Evolutionary conservation across 2,113 vertebrate species (phyloP).

Genomic region (Urocolius indicus): DNA sequence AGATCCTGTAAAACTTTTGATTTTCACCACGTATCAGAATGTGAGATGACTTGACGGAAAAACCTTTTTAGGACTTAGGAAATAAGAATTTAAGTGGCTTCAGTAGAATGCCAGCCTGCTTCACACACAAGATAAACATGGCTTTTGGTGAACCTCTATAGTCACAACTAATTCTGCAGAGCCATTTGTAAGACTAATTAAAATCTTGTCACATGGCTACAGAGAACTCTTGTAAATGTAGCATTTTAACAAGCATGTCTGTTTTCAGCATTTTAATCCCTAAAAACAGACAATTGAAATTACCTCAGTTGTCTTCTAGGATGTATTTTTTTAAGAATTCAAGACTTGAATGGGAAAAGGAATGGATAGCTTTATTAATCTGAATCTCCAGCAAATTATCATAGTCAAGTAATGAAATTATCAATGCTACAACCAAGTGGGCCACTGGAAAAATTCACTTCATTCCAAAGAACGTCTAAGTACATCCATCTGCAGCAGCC

Average conservation of each 20-base stretch:
- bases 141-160: background rate
- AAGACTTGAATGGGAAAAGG: background rate
- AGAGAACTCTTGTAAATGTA: background rate
- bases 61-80: background rate
- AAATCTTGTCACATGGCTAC: background rate
- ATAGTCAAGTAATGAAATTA: background rate
- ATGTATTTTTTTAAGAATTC: background rate
- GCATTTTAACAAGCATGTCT: background rate
- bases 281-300: slow-evolving; percentile 11
- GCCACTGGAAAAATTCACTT: background rate
- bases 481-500: background rate
- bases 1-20: background rate
- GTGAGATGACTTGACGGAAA: background rate
- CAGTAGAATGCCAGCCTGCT: background rate
- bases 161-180: background rate
- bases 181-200: background rate
- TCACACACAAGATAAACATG: background rate
- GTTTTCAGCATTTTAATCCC: background rate
- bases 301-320: background rate
- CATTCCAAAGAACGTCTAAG: background rate
- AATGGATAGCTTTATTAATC: background rate
- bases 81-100: background rate
- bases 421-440: background rate
- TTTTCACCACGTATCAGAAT: background rate
- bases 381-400: background rate